A percentile compares a stretch with the other conserved stretches of the same genome.
phyloP scores from a whole-genome alignment of 2,797 vertebrate species.

The Esox masquinongy region DNA sequence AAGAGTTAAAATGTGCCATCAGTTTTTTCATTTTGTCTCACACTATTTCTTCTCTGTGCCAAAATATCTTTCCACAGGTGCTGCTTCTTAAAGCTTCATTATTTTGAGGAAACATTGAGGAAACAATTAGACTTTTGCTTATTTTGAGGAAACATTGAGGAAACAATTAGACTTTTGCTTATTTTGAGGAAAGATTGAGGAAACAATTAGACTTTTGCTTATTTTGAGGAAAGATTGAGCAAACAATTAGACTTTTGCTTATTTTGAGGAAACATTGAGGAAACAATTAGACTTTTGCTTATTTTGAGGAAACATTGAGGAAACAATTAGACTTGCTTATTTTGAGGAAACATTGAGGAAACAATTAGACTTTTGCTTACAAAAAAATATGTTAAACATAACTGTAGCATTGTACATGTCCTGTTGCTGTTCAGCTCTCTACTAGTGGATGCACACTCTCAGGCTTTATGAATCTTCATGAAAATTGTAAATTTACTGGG shows the following conservation, averaged over 20 bases:
- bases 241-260: conserved; percentile 29
- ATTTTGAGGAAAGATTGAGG: no score
- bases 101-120: conserved; percentile 55
- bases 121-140: not conserved
- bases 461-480: not conserved
- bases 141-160: no score
- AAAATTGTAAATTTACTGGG: not conserved
- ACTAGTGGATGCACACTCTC: not conserved
- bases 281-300: no score
- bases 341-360: conserved; percentile 46
- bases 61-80: conserved; percentile 43
- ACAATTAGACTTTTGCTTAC: not conserved
- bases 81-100: conserved; percentile 50
- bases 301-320: conserved; percentile 55
- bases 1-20: conserved; percentile 3
- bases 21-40: not conserved
- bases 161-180: not conserved
- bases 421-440: not conserved
- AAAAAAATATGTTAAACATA: no score
- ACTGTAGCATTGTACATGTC: not conserved
- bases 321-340: no score
- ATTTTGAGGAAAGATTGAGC: no score
- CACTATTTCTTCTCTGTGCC: conserved; percentile 2
- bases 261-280: conserved; percentile 55
- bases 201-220: not conserved